A percentile compares a stretch with the other conserved stretches of the same genome.
Evolutionary conservation across 2,797 vertebrate species (phyloP).

Genomic region (Danio jaintianensis): DNA sequence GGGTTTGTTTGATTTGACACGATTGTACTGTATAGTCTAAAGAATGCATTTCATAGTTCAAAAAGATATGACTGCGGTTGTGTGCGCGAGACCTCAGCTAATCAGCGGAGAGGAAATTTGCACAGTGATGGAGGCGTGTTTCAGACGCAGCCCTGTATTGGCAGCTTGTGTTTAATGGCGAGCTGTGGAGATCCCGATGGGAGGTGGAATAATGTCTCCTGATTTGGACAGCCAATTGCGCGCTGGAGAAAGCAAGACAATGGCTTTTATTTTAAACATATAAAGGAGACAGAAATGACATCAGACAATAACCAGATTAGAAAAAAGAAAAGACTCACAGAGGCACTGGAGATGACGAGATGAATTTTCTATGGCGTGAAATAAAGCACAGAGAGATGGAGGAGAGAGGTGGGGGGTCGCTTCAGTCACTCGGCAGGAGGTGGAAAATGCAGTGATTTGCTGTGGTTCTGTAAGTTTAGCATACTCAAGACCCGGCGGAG

Average conservation of each 20-base stretch:
- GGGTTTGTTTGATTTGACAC: slow-evolving; percentile 15
- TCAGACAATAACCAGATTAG: background rate
- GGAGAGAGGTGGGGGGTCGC: slow-evolving; percentile 2
- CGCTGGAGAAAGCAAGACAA: background rate
- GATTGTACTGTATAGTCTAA: background rate
- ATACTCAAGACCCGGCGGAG: background rate
- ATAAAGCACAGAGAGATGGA: slow-evolving; percentile 14
- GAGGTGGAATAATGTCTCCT: slow-evolving; percentile 41
- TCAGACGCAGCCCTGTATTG: slow-evolving; percentile 2
- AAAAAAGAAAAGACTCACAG: slow-evolving; percentile 12
- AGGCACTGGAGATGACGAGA: background rate
- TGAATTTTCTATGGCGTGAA: slow-evolving; percentile 17
- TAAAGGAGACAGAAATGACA: background rate
- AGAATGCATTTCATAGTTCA: slow-evolving; percentile 8
- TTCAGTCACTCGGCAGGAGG: slow-evolving; percentile 27
- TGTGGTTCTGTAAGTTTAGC: slow-evolving; percentile 33
- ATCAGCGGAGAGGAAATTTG: slow-evolving; percentile 9
- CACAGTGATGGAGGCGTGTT: background rate
- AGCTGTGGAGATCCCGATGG: slow-evolving; percentile 25
- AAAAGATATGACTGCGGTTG: slow-evolving; percentile 5
- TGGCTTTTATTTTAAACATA: slow-evolving; percentile 15
- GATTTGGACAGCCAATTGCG: slow-evolving; percentile 31
- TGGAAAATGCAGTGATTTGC: slow-evolving; percentile 37
- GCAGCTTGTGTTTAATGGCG: slow-evolving; percentile 37
- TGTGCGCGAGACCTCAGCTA: background rate